phyloP scores from a whole-genome alignment of 2,113 vertebrate genomes.

The Vicugna pacos region DNA sequence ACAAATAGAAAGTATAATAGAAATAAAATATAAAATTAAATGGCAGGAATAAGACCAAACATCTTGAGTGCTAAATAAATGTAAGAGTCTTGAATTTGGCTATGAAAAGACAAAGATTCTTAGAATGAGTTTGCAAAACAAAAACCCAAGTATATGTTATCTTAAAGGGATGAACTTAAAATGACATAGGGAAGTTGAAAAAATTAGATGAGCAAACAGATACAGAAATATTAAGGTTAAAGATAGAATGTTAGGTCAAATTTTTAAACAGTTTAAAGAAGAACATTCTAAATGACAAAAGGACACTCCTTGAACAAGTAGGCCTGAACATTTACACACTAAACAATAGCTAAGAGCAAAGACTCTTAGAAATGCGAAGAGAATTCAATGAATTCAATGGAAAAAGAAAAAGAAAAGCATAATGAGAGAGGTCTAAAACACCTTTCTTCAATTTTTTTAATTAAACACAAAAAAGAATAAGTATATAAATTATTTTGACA shows the following conservation, averaged over 20 bases:
- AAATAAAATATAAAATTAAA: conserved; percentile 19
- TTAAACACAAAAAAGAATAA: not conserved
- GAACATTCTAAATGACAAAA: not conserved
- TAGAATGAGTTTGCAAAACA: not conserved
- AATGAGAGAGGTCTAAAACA: not conserved
- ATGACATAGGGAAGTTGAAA: not conserved
- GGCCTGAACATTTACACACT: not conserved
- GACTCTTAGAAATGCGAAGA: not conserved
- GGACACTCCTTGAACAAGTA: not conserved
- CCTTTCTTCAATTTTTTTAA: not conserved
- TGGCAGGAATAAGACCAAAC: not conserved
- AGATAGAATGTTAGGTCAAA: not conserved
- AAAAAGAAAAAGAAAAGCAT: not conserved
- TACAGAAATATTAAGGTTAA: not conserved
- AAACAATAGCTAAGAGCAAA: not conserved
- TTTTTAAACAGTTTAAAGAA: not conserved
- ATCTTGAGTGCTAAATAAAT: not conserved
- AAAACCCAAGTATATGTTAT: not conserved
- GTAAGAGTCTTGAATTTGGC: not conserved
- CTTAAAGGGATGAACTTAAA: not conserved
- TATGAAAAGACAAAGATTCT: not conserved
- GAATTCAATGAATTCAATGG: not conserved
- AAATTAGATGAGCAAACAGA: not conserved
- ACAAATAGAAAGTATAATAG: not conserved
- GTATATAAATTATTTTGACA: not conserved